Conservation (phyloP, 2,888 invertebrate genomes). For the Iselma pallidipennis region DNA sequence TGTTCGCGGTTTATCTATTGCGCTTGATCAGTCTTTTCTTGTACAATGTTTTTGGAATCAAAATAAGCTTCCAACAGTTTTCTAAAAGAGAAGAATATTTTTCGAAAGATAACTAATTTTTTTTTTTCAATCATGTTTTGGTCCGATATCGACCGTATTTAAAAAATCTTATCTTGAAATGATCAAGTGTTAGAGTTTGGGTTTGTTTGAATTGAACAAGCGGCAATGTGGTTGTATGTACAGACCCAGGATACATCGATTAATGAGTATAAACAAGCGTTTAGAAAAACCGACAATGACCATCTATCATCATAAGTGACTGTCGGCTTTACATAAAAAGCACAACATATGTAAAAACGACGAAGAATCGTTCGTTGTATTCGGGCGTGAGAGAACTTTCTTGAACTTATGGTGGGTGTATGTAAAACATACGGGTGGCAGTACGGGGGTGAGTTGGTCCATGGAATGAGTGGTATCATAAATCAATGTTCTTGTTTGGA, state of each 20-base stretch:
- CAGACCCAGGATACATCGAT: constrained; percentile 30
- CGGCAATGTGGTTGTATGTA: background rate
- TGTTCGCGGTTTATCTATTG: constrained; percentile 32
- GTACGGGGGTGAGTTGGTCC: constrained; percentile 36
- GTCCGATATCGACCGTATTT: background rate
- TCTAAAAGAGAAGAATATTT: background rate
- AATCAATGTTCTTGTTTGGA: constrained; percentile 48
- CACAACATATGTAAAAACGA: constrained; percentile 42
- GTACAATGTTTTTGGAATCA: constrained; percentile 6
- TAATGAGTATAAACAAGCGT: constrained; percentile 46
- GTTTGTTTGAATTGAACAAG: background rate
- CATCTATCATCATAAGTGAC: constrained; percentile 49
- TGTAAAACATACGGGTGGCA: constrained; percentile 38
- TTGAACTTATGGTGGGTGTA: constrained; percentile 45
- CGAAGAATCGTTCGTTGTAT: constrained; percentile 31
- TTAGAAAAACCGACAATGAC: constrained; percentile 39
- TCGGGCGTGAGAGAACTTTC: constrained; percentile 44
- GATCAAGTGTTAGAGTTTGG: background rate
- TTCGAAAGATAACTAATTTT: background rate
- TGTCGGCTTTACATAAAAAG: constrained; percentile 41
- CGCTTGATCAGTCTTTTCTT: constrained; percentile 15
- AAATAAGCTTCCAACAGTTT: constrained; percentile 8
- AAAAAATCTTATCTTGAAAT: background rate
- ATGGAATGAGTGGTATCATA: constrained; percentile 41
- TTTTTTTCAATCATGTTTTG: background rate